Conservation (phyloP, 53 echinoderm and acorn worm genomes). For the Henricia sp. region DNA sequence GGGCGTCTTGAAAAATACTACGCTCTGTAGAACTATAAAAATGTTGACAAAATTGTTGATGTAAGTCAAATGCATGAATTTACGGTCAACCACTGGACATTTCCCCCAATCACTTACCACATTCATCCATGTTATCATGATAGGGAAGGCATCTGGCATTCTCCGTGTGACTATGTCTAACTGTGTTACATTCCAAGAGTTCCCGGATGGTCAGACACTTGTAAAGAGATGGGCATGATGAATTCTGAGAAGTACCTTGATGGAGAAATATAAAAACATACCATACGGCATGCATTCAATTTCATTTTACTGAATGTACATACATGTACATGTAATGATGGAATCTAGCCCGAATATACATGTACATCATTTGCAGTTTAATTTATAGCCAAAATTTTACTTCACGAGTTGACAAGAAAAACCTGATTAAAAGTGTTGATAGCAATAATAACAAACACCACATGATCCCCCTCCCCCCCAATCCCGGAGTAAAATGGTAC, state of each 20-base stretch:
- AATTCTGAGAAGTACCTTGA: slow-evolving; percentile 30
- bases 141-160: slow-evolving; percentile 27
- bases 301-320: neutral
- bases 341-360: neutral
- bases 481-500: too few species aligned
- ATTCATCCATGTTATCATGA: too few species aligned
- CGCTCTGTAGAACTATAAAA: too few species aligned
- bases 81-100: neutral
- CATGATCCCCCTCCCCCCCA: too few species aligned
- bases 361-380: too few species aligned
- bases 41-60: neutral
- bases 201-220: slow-evolving; percentile 19
- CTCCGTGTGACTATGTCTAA: slow-evolving; percentile 22
- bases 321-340: neutral
- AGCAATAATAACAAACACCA: too few species aligned
- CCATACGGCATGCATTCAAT: neutral
- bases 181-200: neutral
- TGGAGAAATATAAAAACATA: neutral
- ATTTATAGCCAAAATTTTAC: too few species aligned
- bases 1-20: neutral
- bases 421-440: too few species aligned
- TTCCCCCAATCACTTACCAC: too few species aligned
- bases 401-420: too few species aligned
- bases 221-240: neutral
- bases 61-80: slow-evolving; percentile 17